Base-by-base conservation (phyloP, 1,140 invertebrate species). In the Drosophila burlai region DNA sequence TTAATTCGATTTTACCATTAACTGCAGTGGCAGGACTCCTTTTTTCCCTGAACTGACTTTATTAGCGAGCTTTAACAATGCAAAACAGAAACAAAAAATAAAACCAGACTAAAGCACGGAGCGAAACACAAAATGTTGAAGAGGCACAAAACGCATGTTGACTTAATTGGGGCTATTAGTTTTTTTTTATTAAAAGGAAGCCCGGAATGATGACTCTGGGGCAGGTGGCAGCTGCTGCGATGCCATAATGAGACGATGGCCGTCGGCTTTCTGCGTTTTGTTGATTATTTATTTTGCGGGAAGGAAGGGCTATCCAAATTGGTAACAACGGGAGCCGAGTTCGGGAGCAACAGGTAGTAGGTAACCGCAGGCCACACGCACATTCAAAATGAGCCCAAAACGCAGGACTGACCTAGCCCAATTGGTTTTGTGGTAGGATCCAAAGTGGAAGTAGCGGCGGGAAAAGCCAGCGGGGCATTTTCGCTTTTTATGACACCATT, bases 81-180 rank as follows among this genome's bases (percentile, higher is more conserved):
- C 43, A 76, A 60, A 42, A 52, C 43, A 21, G 40, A 59, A 55
- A 38, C 60, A 36, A 18, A 38, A 36, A n/a, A 54, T 24, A 36
- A 47, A 34, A 21, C 34, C 16, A 42, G 38, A 47, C 26, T 47
- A 34, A 61, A 49, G 29, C 24, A 11, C 16, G n/a, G 11, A 55
- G 38, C 50, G 43, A 49, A 26, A 42, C 24, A 36, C 58, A 40
- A 40, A 59, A 42, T 59, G 54, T 59, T 58, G 63, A 65, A 43
- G 42, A 66, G 63, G n/a, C 57, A 75, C 68, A 75, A 87, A 87
- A 81, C 60, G 81, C 85, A 87, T 84, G 81, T 75, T 75, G 78
- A 59, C 85, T 89, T 89, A 89, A 89, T 89, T 90, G 85, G 81
- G 74, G 69, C 83, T 84, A 89, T 89, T 89, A 90, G 84, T 67